phyloP scores from a whole-genome alignment of 2,888 invertebrate genomes.

The Orthosia gracilis region DNA sequence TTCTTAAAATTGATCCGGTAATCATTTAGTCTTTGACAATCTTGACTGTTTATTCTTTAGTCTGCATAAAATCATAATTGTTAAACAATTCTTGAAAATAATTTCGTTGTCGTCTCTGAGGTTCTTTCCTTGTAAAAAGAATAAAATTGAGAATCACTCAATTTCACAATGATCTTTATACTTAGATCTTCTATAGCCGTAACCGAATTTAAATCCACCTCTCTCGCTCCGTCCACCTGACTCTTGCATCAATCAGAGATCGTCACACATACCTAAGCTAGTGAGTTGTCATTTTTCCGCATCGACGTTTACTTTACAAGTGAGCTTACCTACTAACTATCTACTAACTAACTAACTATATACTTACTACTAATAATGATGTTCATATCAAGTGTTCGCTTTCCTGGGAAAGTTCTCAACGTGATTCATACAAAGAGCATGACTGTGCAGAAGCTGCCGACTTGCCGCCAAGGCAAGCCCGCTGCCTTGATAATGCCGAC shows the following conservation, averaged over 20 bases:
- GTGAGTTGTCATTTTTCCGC: background rate
- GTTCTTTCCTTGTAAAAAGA: too few species aligned
- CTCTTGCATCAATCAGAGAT: background rate
- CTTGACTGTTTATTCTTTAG: background rate
- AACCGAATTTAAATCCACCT: background rate
- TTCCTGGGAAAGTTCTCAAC: constrained; percentile 8
- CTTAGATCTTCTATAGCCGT: background rate
- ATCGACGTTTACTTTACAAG: background rate
- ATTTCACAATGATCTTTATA: background rate
- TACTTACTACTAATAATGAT: constrained; percentile 49
- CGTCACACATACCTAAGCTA: background rate
- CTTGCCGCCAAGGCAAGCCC: constrained; percentile 76
- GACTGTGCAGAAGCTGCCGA: constrained; percentile 77
- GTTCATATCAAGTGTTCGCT: constrained; percentile 36
- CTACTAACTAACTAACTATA: too few species aligned
- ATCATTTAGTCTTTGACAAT: background rate
- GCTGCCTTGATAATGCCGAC: constrained; percentile 70
- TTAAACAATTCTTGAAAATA: background rate
- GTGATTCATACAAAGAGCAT: constrained; percentile 76
- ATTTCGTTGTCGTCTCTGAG: background rate
- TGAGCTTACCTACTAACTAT: background rate
- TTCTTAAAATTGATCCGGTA: background rate
- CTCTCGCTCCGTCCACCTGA: background rate
- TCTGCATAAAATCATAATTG: background rate
- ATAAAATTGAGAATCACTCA: background rate